These are phyloP conservation scores for Morone chrysops DNA, from an alignment of 2,113 vertebrate species.

Conservation along the genomic window DNA sequence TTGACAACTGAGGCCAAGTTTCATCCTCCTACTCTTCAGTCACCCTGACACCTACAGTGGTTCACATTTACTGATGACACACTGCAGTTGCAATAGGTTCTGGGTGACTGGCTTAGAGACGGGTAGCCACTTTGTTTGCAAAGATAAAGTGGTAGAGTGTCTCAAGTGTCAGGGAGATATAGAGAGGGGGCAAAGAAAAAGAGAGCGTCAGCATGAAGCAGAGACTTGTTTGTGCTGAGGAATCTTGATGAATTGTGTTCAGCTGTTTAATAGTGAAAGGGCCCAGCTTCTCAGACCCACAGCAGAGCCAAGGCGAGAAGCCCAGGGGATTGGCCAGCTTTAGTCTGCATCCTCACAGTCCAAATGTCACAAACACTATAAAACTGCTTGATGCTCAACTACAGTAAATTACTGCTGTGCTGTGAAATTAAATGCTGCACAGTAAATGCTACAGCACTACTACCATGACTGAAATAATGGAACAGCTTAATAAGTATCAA, in stretches of 20 bases:
- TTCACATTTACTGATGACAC: slow-evolving; percentile 31
- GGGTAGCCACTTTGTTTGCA: slow-evolving; percentile 47
- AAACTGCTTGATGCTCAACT: not conserved
- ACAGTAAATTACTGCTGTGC: slow-evolving; percentile 6
- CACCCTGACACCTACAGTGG: slow-evolving; percentile 22
- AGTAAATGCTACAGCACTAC: not conserved
- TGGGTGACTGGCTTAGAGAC: slow-evolving; percentile 41
- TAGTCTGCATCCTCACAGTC: slow-evolving; percentile 16
- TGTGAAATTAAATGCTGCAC: slow-evolving; percentile 1
- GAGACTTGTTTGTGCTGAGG: slow-evolving; percentile 26
- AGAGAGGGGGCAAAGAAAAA: slow-evolving; percentile 16
- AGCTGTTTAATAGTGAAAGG: slow-evolving; percentile 25
- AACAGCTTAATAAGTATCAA: not conserved
- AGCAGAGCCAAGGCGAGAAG: slow-evolving; percentile 7
- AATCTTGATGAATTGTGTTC: slow-evolving; percentile 30
- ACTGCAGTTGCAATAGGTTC: slow-evolving; percentile 22
- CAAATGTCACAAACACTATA: slow-evolving; percentile 20
- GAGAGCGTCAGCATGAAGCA: slow-evolving; percentile 27
- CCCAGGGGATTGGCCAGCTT: not conserved
- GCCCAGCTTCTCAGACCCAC: not conserved
- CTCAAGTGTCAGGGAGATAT: slow-evolving; percentile 21
- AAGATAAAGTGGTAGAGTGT: slow-evolving; percentile 35
- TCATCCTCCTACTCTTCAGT: slow-evolving; percentile 24
- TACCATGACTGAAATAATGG: not conserved
- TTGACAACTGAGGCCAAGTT: slow-evolving; percentile 22